A percentile compares a stretch with the other conserved stretches of the same genome.
phyloP scores from a whole-genome alignment of 2,888 invertebrate genomes.

The Cantharis rufa region DNA sequence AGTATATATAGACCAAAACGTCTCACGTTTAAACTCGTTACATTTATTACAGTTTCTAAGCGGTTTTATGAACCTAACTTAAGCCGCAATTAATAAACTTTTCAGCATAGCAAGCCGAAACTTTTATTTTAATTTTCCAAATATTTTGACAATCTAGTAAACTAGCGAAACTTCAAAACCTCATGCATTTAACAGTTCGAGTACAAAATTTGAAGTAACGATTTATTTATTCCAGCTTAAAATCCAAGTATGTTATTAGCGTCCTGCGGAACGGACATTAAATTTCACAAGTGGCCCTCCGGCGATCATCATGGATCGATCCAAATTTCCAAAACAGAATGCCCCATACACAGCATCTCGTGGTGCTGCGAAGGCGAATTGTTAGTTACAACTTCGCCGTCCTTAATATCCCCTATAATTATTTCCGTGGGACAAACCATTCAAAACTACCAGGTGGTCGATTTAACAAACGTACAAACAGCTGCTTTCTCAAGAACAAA shows the following conservation, averaged over 20 bases:
- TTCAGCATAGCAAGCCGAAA: not conserved
- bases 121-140: not conserved
- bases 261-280: constrained; percentile 61
- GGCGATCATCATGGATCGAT: constrained; percentile 47
- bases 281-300: constrained; percentile 60
- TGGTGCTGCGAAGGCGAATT: constrained; percentile 46
- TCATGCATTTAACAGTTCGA: not conserved
- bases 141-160: not conserved
- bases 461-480: constrained; percentile 29
- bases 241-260: constrained; percentile 58
- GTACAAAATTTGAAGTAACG: not conserved
- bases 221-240: not conserved
- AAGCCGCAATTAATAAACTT: not conserved
- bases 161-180: not conserved
- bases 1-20: constrained; percentile 22
- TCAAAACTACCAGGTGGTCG: constrained; percentile 15
- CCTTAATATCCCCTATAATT: constrained; percentile 1
- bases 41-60: constrained; percentile 8
- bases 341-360: constrained; percentile 42
- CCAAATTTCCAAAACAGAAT: constrained; percentile 37
- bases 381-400: constrained; percentile 9
- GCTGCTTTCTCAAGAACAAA: constrained; percentile 40
- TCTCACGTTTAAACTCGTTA: constrained; percentile 9
- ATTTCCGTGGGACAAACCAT: constrained; percentile 8
- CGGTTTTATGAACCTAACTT: not conserved